Evolutionary conservation across 1,140 invertebrate species (phyloP).

Genomic region (Bradysia coprophila): DNA sequence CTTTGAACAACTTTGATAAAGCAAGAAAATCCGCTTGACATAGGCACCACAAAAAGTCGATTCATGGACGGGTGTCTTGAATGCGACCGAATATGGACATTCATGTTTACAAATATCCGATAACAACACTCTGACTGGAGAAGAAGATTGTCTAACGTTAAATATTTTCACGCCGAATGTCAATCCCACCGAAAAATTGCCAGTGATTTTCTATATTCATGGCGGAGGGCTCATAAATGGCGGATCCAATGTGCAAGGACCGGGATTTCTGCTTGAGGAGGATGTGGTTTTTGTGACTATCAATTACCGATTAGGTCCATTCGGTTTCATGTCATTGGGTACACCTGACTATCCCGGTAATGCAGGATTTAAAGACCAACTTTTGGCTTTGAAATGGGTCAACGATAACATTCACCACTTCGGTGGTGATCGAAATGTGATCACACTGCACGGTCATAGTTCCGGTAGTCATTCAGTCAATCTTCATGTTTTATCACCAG

Average conservation of each 20-base stretch:
- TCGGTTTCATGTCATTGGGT: slow-evolving; percentile 39
- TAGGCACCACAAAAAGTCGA: slow-evolving; percentile 33
- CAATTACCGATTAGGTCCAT: slow-evolving; percentile 46
- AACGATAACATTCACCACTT: too few species aligned
- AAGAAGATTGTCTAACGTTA: slow-evolving; percentile 33
- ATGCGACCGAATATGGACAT: slow-evolving; percentile 36
- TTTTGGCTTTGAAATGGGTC: slow-evolving; percentile 27
- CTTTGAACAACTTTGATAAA: slow-evolving; percentile 1
- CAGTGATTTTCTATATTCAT: slow-evolving; percentile 63
- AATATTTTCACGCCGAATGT: slow-evolving; percentile 33
- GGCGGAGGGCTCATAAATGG: slow-evolving; percentile 44
- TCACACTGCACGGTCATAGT: slow-evolving; percentile 33
- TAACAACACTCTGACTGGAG: too few species aligned
- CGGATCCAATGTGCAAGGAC: slow-evolving; percentile 30
- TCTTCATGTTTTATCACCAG: slow-evolving; percentile 25
- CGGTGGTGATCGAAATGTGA: too few species aligned
- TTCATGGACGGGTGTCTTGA: slow-evolving; percentile 35
- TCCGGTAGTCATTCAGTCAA: slow-evolving; percentile 30
- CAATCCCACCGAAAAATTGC: slow-evolving; percentile 23
- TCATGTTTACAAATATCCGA: slow-evolving; percentile 34
- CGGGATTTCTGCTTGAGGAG: slow-evolving; percentile 41
- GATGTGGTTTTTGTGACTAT: slow-evolving; percentile 47
- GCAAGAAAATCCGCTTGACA: slow-evolving; percentile 12
- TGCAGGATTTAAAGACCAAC: slow-evolving; percentile 29
- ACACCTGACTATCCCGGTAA: slow-evolving; percentile 23